Conservation (phyloP, 2,113 vertebrate species). For the Spermophilus dauricus region DNA sequence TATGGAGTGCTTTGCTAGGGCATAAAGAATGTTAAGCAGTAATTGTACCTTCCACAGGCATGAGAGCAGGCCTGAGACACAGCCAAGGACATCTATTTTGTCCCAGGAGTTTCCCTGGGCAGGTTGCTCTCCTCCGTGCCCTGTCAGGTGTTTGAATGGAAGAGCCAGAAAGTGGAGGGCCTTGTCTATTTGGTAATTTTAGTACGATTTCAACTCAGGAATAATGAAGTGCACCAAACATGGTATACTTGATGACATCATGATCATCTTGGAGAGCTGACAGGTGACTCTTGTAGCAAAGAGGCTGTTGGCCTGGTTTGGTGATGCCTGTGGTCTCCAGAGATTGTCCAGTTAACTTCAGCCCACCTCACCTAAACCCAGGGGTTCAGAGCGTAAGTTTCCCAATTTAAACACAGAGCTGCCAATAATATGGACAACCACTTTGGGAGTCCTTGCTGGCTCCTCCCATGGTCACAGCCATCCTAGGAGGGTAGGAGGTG, state of each 20-base stretch:
- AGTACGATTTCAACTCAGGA: not conserved
- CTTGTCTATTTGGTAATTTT: not conserved
- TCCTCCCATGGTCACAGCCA: not conserved
- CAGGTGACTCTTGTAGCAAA: not conserved
- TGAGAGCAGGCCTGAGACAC: not conserved
- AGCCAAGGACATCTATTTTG: not conserved
- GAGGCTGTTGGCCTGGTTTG: conserved; percentile 6
- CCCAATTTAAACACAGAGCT: not conserved
- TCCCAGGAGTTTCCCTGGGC: not conserved
- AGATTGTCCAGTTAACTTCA: not conserved
- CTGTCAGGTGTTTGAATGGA: not conserved
- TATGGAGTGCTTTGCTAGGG: not conserved
- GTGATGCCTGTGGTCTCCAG: not conserved
- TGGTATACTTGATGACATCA: not conserved
- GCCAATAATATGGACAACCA: rapidly evolving
- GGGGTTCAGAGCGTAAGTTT: not conserved
- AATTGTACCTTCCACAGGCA: not conserved
- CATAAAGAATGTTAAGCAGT: too few species aligned
- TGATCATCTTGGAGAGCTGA: not conserved
- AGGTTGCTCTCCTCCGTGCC: not conserved
- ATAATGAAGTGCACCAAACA: not conserved
- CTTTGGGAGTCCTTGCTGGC: not conserved
- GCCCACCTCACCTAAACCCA: not conserved
- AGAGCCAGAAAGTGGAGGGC: not conserved
- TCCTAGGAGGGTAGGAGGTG: not conserved